phyloP scores from a whole-genome alignment of 2,888 invertebrate genomes.

The Eretmocerus hayati region DNA sequence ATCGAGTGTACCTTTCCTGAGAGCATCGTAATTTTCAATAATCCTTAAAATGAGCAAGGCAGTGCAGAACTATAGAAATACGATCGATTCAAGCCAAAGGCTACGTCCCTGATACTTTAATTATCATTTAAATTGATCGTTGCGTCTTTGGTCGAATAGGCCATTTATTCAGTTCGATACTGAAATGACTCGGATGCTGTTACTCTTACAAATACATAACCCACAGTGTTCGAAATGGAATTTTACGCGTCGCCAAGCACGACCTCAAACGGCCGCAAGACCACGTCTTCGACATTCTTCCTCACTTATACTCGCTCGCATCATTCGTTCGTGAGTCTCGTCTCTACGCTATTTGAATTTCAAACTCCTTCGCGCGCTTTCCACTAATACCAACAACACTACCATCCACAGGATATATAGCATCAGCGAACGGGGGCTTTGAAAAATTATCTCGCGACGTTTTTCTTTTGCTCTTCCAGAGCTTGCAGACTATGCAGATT shows the following conservation, averaged over 20 bases:
- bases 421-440: too few species aligned
- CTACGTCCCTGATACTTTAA: constrained; percentile 4
- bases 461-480: too few species aligned
- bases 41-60: too few species aligned
- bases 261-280: not conserved
- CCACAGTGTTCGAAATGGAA: too few species aligned
- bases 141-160: not conserved
- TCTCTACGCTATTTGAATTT: not conserved
- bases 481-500: too few species aligned
- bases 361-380: not conserved
- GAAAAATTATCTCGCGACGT: too few species aligned
- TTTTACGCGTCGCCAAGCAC: constrained; percentile 13
- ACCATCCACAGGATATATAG: too few species aligned
- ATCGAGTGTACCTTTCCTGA: too few species aligned
- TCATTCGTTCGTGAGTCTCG: not conserved
- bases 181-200: not conserved
- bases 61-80: too few species aligned
- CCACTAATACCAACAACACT: too few species aligned
- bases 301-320: not conserved
- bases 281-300: not conserved
- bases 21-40: too few species aligned
- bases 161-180: not conserved
- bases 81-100: too few species aligned
- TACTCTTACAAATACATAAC: not conserved
- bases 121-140: constrained; percentile 17